Base-by-base conservation (phyloP, 1,140 invertebrate species). In the Zaprionus nigranus region DNA sequence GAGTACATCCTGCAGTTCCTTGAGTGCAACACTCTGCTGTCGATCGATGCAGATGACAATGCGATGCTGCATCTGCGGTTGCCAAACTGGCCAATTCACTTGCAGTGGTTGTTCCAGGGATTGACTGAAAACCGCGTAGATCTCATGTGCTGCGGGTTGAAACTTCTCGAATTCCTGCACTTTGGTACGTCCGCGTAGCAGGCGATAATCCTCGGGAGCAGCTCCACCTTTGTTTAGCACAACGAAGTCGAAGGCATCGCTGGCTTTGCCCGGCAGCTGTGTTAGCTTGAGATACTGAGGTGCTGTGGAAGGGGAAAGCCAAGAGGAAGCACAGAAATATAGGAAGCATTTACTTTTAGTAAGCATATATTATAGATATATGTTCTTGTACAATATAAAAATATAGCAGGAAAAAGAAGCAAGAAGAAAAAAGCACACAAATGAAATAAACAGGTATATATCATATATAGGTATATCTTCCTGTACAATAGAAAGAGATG, bases 11-110 rank as follows among this genome's bases (percentile, higher is more conserved):
- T 93, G 68, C 38, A 94, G 92, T 68, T 95, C 94, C 53, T 93
- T 81, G 30, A 92, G 93, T 0, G 94, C 94, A 0, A 94, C 88
- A 38, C 82, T 92, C 43, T 86, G 92, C n/a, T 93, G 92, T 3
- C 92, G 92, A 79, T 94, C 94, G 3, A 92, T 93, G 1, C 93
- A 93, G 91, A 95, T 93, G 0, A 93, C 81, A 60, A 94, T 93
- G 0, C 94, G 94, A 59, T 94, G 93, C 4, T n/a, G 94, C 82
- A 79, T 80, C 75, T 73, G 83, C 81, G 17, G 81, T 81, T 81
- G 93, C 91, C 68, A 93, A 82, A 11, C 92, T 76, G 72, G 64
- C 46, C 94, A 93, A 13, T 93, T 91, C 24, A 94, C 54, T 43
- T 68, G 26, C 15, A 64, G 62, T 0, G 81, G 70, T 34, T 82